Conservation (phyloP, 2,797 vertebrate genomes). For the Amblyraja radiata region DNA sequence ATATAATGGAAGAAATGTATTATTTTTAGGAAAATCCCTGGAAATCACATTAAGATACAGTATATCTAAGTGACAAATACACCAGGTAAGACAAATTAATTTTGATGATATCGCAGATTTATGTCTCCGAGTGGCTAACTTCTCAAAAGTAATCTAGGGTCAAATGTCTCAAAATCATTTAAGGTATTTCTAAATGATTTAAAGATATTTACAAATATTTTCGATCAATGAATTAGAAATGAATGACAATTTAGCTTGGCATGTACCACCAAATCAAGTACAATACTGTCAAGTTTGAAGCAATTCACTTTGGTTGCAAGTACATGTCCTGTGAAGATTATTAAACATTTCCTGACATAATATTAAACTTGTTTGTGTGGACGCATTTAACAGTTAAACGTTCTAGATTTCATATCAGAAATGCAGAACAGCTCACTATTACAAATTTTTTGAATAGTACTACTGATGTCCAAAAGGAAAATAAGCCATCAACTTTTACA, state of each 20-base stretch:
- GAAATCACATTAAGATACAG: background rate
- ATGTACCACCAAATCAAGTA: background rate
- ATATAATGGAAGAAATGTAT: conserved; percentile 7
- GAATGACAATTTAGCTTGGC: conserved; percentile 31
- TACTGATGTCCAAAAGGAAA: conserved; percentile 20
- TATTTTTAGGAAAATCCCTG: background rate
- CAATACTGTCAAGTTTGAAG: conserved; percentile 10
- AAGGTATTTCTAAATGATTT: conserved; percentile 18
- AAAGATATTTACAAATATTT: conserved; percentile 23
- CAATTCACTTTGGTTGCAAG: conserved; percentile 5
- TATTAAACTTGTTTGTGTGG: conserved; percentile 20
- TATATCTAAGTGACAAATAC: conserved; percentile 17
- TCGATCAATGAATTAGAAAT: conserved; percentile 30
- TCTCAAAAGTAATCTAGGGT: background rate
- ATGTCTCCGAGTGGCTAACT: background rate
- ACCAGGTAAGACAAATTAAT: background rate
- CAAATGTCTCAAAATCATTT: conserved; percentile 27
- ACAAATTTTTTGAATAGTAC: conserved; percentile 17
- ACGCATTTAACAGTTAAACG: background rate
- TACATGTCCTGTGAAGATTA: background rate
- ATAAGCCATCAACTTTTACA: conserved; percentile 10
- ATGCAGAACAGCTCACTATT: conserved; percentile 12
- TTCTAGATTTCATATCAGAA: conserved; percentile 26
- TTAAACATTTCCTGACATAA: conserved; percentile 15
- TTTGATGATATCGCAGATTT: background rate